phyloP scores from a whole-genome alignment of 2,113 vertebrate species.

The Muntiacus muntjak region DNA sequence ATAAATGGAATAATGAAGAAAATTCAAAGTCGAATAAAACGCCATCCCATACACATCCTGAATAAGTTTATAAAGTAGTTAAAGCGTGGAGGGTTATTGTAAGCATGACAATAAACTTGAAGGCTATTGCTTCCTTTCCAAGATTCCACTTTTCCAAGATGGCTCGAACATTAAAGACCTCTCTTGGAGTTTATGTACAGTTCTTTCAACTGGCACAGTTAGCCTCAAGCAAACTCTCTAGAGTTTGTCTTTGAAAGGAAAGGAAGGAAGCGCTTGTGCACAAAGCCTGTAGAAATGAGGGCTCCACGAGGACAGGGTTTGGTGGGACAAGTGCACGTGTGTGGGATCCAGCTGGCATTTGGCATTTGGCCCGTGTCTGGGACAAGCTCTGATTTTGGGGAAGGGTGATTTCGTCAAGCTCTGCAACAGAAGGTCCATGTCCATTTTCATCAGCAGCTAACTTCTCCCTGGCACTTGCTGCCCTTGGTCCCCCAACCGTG shows the following conservation, averaged over 20 bases:
- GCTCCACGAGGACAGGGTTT: rapidly evolving
- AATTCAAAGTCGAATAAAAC: not conserved
- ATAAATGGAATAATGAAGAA: not conserved
- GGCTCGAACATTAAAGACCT: not conserved
- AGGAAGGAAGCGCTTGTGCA: not conserved
- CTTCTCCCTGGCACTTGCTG: not conserved
- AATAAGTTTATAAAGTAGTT: not conserved
- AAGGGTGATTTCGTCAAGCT: not conserved
- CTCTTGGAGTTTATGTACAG: not conserved
- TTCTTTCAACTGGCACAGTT: not conserved
- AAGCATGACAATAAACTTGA: not conserved
- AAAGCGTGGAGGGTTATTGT: not conserved
- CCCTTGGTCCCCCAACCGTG: not conserved
- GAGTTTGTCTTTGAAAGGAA: not conserved
- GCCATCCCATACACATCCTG: not conserved
- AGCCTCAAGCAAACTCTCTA: not conserved
- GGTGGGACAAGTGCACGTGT: rapidly evolving
- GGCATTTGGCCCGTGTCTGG: not conserved
- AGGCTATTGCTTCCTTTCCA: not conserved
- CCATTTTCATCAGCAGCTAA: not conserved
- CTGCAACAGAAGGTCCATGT: not conserved
- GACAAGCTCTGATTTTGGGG: not conserved
- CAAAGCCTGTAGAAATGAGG: rapidly evolving
- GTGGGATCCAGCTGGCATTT: not conserved
- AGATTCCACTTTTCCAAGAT: not conserved